These are phyloP conservation scores for Stylophora pistillata DNA, from an alignment of 64 coral and sea anemone species.

Conservation along the genomic window DNA sequence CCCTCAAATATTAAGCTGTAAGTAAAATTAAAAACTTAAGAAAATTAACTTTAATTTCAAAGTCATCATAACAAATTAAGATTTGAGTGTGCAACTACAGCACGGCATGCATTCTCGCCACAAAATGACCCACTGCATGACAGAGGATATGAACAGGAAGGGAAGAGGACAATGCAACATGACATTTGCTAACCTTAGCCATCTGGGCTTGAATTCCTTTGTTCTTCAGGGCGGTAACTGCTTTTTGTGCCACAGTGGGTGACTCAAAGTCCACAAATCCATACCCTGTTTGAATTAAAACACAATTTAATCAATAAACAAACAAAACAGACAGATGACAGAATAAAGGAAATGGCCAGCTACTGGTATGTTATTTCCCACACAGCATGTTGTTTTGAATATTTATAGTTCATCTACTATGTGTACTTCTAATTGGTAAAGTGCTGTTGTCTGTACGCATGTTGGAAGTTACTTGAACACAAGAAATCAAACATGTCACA, in stretches of 20 bases:
- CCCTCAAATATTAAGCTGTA: too few species aligned
- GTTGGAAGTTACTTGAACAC: too few species aligned
- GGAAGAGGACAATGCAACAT: background rate
- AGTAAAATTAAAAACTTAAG: background rate
- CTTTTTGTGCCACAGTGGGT: constrained; percentile 85
- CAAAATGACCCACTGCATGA: background rate
- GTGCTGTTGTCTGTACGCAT: too few species aligned
- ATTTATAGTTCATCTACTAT: too few species aligned
- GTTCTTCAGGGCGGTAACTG: constrained; percentile 79
- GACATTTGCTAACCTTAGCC: constrained; percentile 83
- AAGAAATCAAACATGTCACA: too few species aligned
- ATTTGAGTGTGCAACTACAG: background rate
- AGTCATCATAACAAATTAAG: background rate
- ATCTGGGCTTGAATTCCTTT: constrained; percentile 98
- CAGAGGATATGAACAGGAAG: constrained; percentile 10
- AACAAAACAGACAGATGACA: too few species aligned
- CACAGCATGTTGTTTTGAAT: too few species aligned
- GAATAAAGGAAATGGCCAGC: too few species aligned
- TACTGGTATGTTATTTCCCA: too few species aligned
- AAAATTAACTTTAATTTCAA: background rate
- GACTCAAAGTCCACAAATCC: constrained; percentile 99
- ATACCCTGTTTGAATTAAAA: constrained; percentile 71
- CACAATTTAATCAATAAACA: background rate
- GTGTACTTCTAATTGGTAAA: too few species aligned
- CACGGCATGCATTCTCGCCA: background rate